Evolutionary conservation across 2,797 vertebrate genomes (phyloP).

Genomic region (Enteromius thamalakanensis): DNA sequence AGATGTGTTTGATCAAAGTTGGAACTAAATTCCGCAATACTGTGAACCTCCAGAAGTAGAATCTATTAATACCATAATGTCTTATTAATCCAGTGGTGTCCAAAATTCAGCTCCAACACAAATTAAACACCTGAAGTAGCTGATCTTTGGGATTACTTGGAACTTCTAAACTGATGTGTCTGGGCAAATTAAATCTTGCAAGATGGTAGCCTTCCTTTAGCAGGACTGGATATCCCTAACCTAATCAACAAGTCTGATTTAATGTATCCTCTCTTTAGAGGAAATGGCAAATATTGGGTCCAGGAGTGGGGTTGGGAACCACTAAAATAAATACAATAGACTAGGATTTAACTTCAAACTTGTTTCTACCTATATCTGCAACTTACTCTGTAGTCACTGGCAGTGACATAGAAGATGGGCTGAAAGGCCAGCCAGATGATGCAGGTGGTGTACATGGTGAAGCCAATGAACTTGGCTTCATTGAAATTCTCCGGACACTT

Average conservation of each 20-base stretch:
- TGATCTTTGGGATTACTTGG: neutral
- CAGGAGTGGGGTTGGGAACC: neutral
- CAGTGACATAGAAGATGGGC: conserved; percentile 98
- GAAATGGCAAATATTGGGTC: neutral
- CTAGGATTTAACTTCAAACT: neutral
- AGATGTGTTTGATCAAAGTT: neutral
- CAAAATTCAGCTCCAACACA: neutral
- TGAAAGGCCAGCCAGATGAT: conserved; percentile 99
- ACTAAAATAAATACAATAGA: neutral
- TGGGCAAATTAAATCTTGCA: neutral
- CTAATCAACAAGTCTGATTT: neutral
- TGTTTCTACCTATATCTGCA: neutral
- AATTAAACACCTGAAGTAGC: neutral
- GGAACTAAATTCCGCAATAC: neutral
- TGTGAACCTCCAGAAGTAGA: neutral
- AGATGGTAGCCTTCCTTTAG: neutral
- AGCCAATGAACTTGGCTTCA: conserved; percentile 98
- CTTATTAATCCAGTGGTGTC: neutral
- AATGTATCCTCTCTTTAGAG: neutral
- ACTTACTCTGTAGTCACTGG: conserved; percentile 97
- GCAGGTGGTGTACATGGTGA: conserved; percentile 99
- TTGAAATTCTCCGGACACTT: conserved; percentile 99
- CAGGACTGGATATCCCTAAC: neutral
- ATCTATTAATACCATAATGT: neutral
- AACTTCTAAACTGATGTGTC: neutral